Conservation (phyloP, 2,888 invertebrate species). For the Nasonia oneida region DNA sequence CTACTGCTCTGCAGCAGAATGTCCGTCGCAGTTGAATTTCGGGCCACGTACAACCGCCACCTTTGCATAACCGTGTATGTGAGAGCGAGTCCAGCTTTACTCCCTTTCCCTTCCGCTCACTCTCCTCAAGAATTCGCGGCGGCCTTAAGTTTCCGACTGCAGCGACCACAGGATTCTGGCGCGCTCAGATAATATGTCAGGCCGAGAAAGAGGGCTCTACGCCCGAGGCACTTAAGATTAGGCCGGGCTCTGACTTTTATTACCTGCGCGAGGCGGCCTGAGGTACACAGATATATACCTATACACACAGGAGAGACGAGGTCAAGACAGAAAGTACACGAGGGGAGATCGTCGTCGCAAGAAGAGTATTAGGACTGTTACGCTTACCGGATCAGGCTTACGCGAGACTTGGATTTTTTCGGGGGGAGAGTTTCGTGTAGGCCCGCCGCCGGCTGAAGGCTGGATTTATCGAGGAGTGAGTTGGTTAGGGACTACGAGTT, state of each 20-base stretch:
- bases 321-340: background rate
- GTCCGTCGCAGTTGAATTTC: conserved; percentile 46
- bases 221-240: conserved; percentile 43
- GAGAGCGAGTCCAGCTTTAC: background rate
- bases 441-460: background rate
- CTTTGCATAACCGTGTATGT: background rate
- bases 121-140: background rate
- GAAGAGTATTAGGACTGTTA: conserved; percentile 23
- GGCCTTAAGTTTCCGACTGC: conserved; percentile 19
- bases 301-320: background rate
- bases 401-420: background rate
- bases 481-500: background rate
- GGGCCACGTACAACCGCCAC: conserved; percentile 12
- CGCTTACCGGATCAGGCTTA: conserved; percentile 10
- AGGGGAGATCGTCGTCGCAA: background rate
- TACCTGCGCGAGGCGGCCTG: conserved; percentile 5
- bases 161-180: conserved; percentile 13
- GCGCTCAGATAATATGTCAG: conserved; percentile 9
- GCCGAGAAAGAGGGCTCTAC: background rate
- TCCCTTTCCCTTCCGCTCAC: background rate
- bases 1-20: conserved; percentile 5
- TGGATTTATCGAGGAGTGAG: background rate
- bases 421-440: background rate
- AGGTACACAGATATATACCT: background rate
- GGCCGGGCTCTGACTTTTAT: conserved; percentile 40